Percentiles rank a stretch among this genome's conserved stretches.
These are phyloP conservation scores for Euphydryas editha DNA, from an alignment of 2,888 invertebrate species.

Conservation along the genomic window DNA sequence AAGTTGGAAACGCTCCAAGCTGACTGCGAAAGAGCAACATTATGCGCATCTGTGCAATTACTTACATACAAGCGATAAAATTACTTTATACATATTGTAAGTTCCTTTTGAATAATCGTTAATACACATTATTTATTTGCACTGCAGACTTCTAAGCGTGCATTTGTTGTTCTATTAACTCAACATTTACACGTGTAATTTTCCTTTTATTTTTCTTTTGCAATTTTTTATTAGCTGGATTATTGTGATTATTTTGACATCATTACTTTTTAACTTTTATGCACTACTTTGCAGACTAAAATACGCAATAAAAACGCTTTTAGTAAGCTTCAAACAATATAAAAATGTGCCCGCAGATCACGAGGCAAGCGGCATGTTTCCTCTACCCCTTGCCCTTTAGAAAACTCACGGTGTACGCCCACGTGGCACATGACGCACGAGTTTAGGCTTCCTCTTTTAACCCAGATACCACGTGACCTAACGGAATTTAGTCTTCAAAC, in stretches of 20 bases:
- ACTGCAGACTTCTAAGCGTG: not conserved
- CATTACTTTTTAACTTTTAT: not conserved
- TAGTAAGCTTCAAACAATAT: conserved; percentile 19
- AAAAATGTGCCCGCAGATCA: conserved; percentile 39
- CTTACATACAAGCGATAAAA: conserved; percentile 44
- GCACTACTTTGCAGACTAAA: not conserved
- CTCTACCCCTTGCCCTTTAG: conserved; percentile 26
- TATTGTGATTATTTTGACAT: not conserved
- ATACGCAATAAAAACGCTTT: conserved; percentile 3
- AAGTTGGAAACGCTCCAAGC: conserved; percentile 44
- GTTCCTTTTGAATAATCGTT: conserved; percentile 31
- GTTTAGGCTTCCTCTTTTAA: conserved; percentile 44
- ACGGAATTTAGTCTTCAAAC: conserved; percentile 10
- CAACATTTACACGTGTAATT: not conserved
- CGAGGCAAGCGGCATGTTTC: conserved; percentile 25
- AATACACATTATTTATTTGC: conserved; percentile 11
- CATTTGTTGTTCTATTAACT: not conserved
- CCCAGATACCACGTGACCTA: conserved; percentile 30
- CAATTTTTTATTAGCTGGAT: not conserved
- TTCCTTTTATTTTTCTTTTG: not conserved
- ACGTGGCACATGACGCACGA: conserved; percentile 29
- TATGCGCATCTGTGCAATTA: conserved; percentile 45
- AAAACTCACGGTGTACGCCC: conserved; percentile 25
- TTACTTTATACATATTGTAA: conserved; percentile 35
- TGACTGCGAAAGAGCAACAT: conserved; percentile 37